These are phyloP conservation scores for Syrista parreyssii DNA, from an alignment of 2,888 invertebrate species.

Conservation along the genomic window DNA sequence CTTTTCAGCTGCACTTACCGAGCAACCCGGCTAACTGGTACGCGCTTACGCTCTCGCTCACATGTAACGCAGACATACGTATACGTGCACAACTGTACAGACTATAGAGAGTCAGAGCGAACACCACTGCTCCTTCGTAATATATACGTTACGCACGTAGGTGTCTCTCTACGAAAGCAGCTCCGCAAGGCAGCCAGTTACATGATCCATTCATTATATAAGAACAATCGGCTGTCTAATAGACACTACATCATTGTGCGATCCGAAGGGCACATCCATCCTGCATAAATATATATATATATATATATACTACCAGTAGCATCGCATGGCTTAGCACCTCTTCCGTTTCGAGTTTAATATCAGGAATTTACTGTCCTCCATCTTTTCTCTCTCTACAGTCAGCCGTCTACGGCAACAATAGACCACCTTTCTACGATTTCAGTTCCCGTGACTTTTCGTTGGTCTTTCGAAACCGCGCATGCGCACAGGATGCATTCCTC, in stretches of 20 bases:
- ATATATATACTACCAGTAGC: neutral
- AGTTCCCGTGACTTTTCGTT: neutral
- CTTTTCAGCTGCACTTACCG: conserved; percentile 60
- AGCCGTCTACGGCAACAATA: neutral
- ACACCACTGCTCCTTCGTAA: neutral
- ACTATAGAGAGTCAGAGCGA: neutral
- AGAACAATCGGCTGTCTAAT: conserved; percentile 65
- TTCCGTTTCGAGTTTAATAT: neutral
- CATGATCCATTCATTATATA: conserved; percentile 66
- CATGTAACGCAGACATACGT: conserved; percentile 8
- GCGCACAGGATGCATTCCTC: neutral
- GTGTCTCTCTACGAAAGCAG: conserved; percentile 26
- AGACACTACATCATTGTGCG: conserved; percentile 55
- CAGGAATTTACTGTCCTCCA: neutral
- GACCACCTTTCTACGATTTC: neutral
- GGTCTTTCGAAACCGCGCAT: neutral
- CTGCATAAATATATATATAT: neutral
- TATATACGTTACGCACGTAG: conserved; percentile 13
- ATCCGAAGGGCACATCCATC: conserved; percentile 25
- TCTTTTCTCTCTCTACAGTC: neutral
- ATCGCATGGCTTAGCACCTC: neutral
- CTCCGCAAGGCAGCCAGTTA: conserved; percentile 57
- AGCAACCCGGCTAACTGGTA: conserved; percentile 27
- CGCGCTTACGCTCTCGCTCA: conserved; percentile 17
- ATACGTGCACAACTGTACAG: neutral